Evolutionary conservation across 2,113 vertebrate genomes (phyloP).

Genomic region (Pampusana beccarii): DNA sequence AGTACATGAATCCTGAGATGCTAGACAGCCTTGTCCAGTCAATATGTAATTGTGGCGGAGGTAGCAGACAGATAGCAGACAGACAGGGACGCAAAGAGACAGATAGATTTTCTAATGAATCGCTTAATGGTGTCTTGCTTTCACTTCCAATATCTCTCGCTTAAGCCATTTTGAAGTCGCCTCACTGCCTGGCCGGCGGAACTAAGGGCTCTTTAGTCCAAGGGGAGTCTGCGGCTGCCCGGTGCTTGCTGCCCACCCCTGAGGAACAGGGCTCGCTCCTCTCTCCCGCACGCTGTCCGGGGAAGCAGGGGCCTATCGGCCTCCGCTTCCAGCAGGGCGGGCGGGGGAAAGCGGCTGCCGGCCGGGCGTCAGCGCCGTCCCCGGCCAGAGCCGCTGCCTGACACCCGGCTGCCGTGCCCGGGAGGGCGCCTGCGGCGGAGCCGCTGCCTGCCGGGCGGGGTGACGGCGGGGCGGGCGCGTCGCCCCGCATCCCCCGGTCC

Average conservation of each 20-base stretch:
- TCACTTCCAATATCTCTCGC: constrained; percentile 20
- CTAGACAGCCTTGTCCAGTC: constrained; percentile 4
- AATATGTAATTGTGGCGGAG: constrained; percentile 25
- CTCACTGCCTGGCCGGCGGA: neutral
- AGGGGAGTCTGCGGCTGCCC: neutral
- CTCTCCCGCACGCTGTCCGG: neutral
- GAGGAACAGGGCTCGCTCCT: neutral
- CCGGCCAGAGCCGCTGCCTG: neutral
- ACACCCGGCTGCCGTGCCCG: neutral
- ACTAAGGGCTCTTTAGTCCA: neutral
- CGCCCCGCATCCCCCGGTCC: neutral
- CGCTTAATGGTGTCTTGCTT: neutral
- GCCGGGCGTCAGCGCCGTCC: neutral
- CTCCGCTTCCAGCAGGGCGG: neutral
- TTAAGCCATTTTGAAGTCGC: constrained; percentile 20
- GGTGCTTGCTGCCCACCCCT: neutral
- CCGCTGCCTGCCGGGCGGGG: neutral
- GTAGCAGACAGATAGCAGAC: constrained; percentile 58
- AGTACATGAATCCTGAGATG: constrained; percentile 18
- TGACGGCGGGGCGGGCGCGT: too few species aligned
- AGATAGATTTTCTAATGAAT: constrained; percentile 56
- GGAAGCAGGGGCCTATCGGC: neutral
- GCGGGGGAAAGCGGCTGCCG: neutral
- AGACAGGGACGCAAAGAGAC: constrained; percentile 39
- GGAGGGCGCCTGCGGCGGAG: neutral